Base-by-base conservation (phyloP, 2,888 invertebrate species). In the Camptogramma bilineatum region DNA sequence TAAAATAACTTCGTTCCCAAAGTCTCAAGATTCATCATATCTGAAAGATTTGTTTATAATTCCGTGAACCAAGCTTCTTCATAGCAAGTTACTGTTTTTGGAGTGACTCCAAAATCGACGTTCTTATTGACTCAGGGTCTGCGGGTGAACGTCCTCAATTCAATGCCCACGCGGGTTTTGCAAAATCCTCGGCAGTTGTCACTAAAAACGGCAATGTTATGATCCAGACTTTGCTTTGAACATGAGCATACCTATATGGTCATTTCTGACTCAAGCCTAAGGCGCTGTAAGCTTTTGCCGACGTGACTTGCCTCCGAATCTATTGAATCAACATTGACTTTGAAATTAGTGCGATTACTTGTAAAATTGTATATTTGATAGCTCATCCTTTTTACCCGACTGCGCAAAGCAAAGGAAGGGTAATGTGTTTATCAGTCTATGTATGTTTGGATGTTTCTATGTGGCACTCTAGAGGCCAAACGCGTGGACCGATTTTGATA, bases 141-240 rank as follows among this genome's bases (percentile, higher is more conserved):
- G 64, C 80, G 80, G 90, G 86, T 90, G 86, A 90, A 91, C 78
- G 90, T 74, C 85, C 89, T 79, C 73, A 74, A 72, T 64, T 52
- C 51, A 64, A 68, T 75, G 64, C 91, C 91, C 85, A 91, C 91
- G 86, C 87, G 65, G 64, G 62, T 73, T 74, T 73, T 72, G 78
- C 70, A 78, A 82, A 83, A 78, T 68, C 66, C 66, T 71, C 46
- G 28, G 67, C 69, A 64, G 66, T 71, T 72, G 66, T 53, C 66
- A 68, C 79, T 78, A 73, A 76, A 81, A 78, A 78, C 76, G 80
- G 82, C 62, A 55, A 70, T 64, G 59, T 65, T 69, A 66, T 71
- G 72, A 65, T 69, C 73, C 73, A 71, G 75, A 69, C 73, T 73
- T 71, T 64, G 64, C 61, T 68, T 58, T 61, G 63, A 39, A 13